Evolutionary conservation across 2,888 invertebrate species (phyloP).

Genomic region (Ornithoptera alexandrae): DNA sequence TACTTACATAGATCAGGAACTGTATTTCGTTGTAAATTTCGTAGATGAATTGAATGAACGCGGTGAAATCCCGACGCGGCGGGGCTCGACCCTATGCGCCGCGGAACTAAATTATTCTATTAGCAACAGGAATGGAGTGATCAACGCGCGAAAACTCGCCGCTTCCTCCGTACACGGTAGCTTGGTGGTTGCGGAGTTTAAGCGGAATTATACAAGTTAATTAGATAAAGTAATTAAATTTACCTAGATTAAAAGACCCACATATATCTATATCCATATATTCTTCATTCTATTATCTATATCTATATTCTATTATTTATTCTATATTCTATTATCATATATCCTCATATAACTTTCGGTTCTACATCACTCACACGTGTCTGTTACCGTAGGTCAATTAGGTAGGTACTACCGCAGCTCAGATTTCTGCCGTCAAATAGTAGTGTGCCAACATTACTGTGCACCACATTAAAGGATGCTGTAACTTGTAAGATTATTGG

Average conservation of each 20-base stretch:
- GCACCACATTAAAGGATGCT: too few species aligned
- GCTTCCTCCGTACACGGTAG: constrained; percentile 67
- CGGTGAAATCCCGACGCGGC: constrained; percentile 56
- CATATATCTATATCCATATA: too few species aligned
- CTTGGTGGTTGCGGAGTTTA: constrained; percentile 30
- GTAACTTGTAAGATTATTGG: too few species aligned
- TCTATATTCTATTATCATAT: too few species aligned
- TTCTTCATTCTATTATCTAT: too few species aligned
- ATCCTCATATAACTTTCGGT: too few species aligned
- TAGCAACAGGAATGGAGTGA: constrained; percentile 67
- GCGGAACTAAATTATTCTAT: constrained; percentile 72
- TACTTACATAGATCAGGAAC: neutral
- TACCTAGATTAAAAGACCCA: neutral
- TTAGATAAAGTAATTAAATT: constrained; percentile 8
- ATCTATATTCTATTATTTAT: too few species aligned
- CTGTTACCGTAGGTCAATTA: too few species aligned
- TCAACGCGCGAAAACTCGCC: constrained; percentile 67
- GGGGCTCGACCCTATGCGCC: constrained; percentile 63
- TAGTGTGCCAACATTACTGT: too few species aligned
- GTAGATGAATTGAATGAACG: constrained; percentile 45
- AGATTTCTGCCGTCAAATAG: too few species aligned
- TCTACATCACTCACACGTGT: too few species aligned
- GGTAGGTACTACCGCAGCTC: too few species aligned
- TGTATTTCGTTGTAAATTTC: constrained; percentile 25
- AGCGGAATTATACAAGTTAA: constrained; percentile 13